Percentiles rank a stretch among this genome's conserved stretches.
Conservation (phyloP, 2,888 invertebrate species). For the Tachina lurida region DNA sequence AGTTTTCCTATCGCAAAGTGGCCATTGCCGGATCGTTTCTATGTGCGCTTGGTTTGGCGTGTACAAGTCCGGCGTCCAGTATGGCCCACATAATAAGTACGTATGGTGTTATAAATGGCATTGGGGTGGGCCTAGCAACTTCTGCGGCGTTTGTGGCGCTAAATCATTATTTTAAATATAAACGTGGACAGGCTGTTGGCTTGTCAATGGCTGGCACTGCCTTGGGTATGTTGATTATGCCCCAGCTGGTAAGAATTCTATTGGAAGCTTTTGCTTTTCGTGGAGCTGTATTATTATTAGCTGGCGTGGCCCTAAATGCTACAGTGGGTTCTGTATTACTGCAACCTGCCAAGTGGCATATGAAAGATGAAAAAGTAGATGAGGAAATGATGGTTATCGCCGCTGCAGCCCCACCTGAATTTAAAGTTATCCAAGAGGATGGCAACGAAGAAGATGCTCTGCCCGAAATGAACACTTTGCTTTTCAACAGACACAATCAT, state of each 20-base stretch:
- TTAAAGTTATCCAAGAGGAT: slow-evolving; percentile 88
- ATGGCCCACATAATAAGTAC: slow-evolving; percentile 89
- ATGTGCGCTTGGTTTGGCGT: slow-evolving; percentile 87
- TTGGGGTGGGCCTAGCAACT: slow-evolving; percentile 90
- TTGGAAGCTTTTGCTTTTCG: slow-evolving; percentile 87
- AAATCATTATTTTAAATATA: slow-evolving; percentile 90
- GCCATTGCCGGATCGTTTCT: slow-evolving; percentile 87
- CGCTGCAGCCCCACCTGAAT: slow-evolving; percentile 82
- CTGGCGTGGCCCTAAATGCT: slow-evolving; percentile 87
- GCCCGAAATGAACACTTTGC: slow-evolving; percentile 82
- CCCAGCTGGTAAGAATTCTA: slow-evolving; percentile 88
- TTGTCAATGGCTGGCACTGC: slow-evolving; percentile 91
- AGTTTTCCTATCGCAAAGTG: slow-evolving; percentile 89
- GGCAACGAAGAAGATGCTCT: slow-evolving; percentile 85
- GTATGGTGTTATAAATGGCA: slow-evolving; percentile 90
- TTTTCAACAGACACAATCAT: slow-evolving; percentile 79
- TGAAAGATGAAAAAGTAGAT: slow-evolving; percentile 83
- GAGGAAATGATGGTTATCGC: slow-evolving; percentile 80
- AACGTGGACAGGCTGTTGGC: slow-evolving; percentile 91
- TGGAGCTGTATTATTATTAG: slow-evolving; percentile 87
- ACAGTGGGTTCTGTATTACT: slow-evolving; percentile 87
- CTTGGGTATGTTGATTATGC: slow-evolving; percentile 91
- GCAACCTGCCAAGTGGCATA: slow-evolving; percentile 89
- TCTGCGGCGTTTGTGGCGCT: slow-evolving; percentile 91
- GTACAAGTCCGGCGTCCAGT: slow-evolving; percentile 88